Conservation (phyloP, 92 coral and sea anemone genomes). For the Porites rus region DNA sequence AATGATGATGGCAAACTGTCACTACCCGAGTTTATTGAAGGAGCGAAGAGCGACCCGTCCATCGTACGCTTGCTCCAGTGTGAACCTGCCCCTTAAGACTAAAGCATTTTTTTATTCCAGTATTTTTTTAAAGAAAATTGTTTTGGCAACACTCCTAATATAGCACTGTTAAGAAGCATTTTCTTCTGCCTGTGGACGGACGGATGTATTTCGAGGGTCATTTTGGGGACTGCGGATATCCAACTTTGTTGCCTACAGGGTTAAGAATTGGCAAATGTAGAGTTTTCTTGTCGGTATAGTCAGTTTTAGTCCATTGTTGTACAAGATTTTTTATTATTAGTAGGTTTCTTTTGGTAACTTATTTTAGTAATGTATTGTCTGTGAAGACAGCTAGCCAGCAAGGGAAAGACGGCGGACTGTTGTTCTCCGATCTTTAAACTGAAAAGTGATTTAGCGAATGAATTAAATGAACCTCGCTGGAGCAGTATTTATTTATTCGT, state of each 20-base stretch:
- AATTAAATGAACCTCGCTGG: constrained; percentile 23
- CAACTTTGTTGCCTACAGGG: background rate
- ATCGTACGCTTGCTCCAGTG: constrained; percentile 96
- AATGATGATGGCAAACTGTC: constrained; percentile 95
- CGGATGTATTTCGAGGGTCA: background rate
- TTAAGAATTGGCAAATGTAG: too few relatives aligned
- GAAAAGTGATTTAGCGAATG: constrained; percentile 9
- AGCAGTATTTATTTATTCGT: constrained; percentile 43
- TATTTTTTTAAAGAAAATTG: background rate
- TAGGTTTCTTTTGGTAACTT: background rate
- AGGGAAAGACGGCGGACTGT: background rate
- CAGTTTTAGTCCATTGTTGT: background rate
- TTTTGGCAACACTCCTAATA: background rate
- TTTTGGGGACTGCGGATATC: constrained; percentile 1
- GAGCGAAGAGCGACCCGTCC: constrained; percentile 99
- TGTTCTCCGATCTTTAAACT: background rate
- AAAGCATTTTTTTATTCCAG: background rate
- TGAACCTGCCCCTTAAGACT: constrained; percentile 73
- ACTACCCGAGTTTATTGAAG: constrained; percentile 92
- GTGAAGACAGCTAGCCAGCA: background rate
- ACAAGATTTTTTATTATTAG: background rate
- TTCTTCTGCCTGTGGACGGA: background rate
- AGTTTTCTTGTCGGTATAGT: background rate
- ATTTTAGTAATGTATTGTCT: background rate
- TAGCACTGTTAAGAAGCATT: background rate